Evolutionary conservation across 1,140 invertebrate genomes (phyloP).

Genomic region (Drosophila sp.): DNA sequence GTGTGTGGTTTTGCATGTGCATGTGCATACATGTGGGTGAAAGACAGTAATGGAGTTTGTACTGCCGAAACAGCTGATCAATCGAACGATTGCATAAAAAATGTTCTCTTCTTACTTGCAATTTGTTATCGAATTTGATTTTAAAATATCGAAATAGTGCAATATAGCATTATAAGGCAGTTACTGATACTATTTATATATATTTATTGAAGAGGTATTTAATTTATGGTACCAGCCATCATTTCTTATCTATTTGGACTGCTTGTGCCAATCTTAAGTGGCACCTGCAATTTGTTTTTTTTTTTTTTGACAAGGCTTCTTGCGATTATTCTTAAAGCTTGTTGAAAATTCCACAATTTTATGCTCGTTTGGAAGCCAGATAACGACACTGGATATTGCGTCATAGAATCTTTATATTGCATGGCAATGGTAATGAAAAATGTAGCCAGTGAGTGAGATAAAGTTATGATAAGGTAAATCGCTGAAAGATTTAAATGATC

Average conservation of each 20-base stretch:
- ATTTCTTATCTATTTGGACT: conserved; percentile 9
- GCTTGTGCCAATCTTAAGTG: conserved; percentile 41
- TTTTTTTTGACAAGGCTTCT: conserved; percentile 8
- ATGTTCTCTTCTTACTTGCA: background rate
- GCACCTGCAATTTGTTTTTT: conserved; percentile 5
- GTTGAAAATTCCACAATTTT: conserved; percentile 29
- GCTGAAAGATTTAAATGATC: conserved; percentile 20
- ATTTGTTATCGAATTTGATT: conserved; percentile 16
- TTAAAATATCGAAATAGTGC: background rate
- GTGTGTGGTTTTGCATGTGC: background rate
- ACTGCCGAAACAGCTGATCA: conserved; percentile 36
- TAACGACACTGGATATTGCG: conserved; percentile 22
- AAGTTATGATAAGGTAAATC: conserved; percentile 26
- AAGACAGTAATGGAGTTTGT: background rate
- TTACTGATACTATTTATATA: no score
- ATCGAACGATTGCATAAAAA: conserved; percentile 36
- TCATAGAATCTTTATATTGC: conserved; percentile 40
- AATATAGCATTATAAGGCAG: no score
- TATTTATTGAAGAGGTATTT: conserved; percentile 2
- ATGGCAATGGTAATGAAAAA: conserved; percentile 25
- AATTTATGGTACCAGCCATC: conserved; percentile 25
- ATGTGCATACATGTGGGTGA: background rate
- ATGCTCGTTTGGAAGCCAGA: conserved; percentile 30
- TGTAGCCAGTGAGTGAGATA: conserved; percentile 3
- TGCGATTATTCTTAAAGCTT: conserved; percentile 3